Evolutionary conservation across 2,113 vertebrate genomes (phyloP).

Genomic region (Eptesicus fuscus): DNA sequence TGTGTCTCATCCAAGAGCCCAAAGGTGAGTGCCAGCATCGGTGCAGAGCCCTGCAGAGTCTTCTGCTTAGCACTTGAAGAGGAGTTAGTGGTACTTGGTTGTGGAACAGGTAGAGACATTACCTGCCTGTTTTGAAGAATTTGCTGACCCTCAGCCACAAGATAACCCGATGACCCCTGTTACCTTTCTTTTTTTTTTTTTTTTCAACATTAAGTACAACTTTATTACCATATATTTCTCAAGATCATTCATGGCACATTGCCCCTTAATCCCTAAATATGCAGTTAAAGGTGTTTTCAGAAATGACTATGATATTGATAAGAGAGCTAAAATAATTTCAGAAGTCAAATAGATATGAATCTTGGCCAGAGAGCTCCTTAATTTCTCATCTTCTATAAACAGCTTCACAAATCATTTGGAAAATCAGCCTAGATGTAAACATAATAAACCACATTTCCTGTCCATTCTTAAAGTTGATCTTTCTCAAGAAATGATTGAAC

Average conservation of each 20-base stretch:
- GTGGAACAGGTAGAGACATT: not conserved
- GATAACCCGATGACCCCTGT: not conserved
- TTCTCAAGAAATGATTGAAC: not conserved
- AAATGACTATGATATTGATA: not conserved
- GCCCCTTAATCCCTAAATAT: not conserved
- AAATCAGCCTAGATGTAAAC: not conserved
- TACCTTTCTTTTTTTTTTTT: slow-evolving; percentile 38
- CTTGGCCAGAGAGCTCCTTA: not conserved
- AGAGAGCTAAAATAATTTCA: slow-evolving; percentile 1
- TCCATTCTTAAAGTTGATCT: not conserved
- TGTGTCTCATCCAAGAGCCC: slow-evolving; percentile 84
- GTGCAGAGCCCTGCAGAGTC: not conserved
- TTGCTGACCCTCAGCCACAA: not conserved
- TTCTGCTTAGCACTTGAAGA: not conserved
- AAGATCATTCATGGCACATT: not conserved
- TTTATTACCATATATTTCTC: not conserved
- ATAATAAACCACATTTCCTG: not conserved
- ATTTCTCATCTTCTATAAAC: not conserved
- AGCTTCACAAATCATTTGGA: slow-evolving; percentile 14
- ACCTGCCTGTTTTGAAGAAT: not conserved
- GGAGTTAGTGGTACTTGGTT: not conserved
- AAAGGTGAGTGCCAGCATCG: slow-evolving; percentile 68
- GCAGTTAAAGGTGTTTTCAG: slow-evolving; percentile 16
- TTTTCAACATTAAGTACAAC: not conserved
- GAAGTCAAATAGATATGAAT: slow-evolving; percentile 21